Conservation (phyloP, 2,888 invertebrate genomes). For the Chrysodeixis includens region DNA sequence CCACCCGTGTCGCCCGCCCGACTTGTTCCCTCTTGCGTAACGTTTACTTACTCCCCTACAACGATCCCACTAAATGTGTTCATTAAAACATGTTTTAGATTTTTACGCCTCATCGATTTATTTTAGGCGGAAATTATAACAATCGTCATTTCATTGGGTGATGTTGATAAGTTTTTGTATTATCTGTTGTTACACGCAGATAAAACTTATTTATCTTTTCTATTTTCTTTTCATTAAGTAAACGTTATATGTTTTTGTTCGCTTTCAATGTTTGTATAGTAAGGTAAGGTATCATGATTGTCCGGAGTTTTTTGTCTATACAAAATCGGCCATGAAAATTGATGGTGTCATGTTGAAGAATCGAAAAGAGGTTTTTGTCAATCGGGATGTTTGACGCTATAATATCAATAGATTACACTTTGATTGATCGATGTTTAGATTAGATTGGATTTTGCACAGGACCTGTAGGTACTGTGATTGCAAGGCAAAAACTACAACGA, state of each 20-base stretch:
- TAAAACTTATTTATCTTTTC: background rate
- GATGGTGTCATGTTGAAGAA: conserved; percentile 64
- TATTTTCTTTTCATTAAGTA: background rate
- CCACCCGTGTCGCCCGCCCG: conserved; percentile 72
- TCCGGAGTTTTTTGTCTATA: conserved; percentile 67
- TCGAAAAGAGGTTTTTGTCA: conserved; percentile 32
- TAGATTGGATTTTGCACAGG: conserved; percentile 32
- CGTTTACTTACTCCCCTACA: conserved; percentile 63
- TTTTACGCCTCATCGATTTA: conserved; percentile 36
- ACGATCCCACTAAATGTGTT: conserved; percentile 42
- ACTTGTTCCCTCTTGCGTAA: conserved; percentile 78
- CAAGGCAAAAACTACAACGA: no score
- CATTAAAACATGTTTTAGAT: conserved; percentile 44
- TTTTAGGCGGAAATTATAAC: conserved; percentile 33
- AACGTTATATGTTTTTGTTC: background rate
- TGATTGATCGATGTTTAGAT: conserved; percentile 53
- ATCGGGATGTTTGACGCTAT: conserved; percentile 36
- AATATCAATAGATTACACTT: conserved; percentile 40
- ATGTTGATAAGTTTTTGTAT: conserved; percentile 45
- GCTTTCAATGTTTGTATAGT: background rate
- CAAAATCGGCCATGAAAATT: conserved; percentile 77
- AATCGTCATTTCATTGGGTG: conserved; percentile 45
- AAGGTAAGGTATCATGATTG: conserved; percentile 44
- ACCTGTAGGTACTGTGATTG: conserved; percentile 7
- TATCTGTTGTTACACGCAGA: conserved; percentile 30